Conservation (phyloP, 2,888 invertebrate species). For the Diachrysia chrysitis region DNA sequence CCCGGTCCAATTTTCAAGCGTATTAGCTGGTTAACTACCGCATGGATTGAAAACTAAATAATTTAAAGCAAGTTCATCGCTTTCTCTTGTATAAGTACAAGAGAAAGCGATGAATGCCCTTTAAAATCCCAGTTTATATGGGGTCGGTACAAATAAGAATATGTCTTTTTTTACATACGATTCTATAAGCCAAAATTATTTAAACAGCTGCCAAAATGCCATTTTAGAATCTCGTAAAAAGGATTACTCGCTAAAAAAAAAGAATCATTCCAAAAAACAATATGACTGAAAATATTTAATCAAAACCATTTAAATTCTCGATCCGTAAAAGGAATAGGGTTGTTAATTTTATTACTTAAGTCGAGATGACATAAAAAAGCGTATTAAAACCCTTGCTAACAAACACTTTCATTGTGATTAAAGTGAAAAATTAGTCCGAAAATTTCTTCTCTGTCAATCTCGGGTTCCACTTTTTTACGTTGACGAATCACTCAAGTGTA, state of each 20-base stretch:
- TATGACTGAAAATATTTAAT: slow-evolving; percentile 30
- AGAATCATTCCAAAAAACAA: slow-evolving; percentile 13
- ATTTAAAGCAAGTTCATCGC: too few species aligned
- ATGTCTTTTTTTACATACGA: not conserved
- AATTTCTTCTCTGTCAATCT: slow-evolving; percentile 63
- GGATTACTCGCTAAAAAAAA: not conserved
- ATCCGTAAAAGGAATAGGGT: slow-evolving; percentile 27
- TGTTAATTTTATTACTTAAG: slow-evolving; percentile 36
- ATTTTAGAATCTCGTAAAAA: not conserved
- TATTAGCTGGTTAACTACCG: too few species aligned
- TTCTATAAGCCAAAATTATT: too few species aligned
- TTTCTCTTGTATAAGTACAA: not conserved
- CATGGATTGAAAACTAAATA: too few species aligned
- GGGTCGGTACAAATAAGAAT: not conserved
- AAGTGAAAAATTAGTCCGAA: slow-evolving; percentile 65
- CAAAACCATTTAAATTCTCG: slow-evolving; percentile 23
- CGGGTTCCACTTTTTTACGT: slow-evolving; percentile 62
- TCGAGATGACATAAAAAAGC: slow-evolving; percentile 43
- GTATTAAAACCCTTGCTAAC: slow-evolving; percentile 56
- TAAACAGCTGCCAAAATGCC: not conserved
- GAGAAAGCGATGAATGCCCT: too few species aligned
- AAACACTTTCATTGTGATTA: slow-evolving; percentile 61
- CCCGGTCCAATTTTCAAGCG: too few species aligned
- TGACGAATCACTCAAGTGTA: slow-evolving; percentile 65
- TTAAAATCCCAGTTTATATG: not conserved